phyloP scores from a whole-genome alignment of 2,888 invertebrate species.

The Morpho deidamia region DNA sequence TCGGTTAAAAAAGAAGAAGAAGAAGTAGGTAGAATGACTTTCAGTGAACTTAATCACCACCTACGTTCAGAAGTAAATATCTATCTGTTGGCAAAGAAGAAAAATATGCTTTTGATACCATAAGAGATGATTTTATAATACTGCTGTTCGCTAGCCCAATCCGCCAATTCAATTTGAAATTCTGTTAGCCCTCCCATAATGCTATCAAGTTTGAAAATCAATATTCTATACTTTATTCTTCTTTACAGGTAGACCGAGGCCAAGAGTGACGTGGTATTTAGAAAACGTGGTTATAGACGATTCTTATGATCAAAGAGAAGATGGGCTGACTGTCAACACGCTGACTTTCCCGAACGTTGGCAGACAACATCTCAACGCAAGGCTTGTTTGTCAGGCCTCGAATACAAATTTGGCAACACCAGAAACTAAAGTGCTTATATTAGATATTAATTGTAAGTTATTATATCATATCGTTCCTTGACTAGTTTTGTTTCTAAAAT shows the following conservation, averaged over 20 bases:
- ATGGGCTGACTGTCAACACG: slow-evolving; percentile 87
- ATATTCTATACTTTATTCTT: background rate
- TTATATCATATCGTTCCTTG: background rate
- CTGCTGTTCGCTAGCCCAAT: no score
- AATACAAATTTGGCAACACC: slow-evolving; percentile 91
- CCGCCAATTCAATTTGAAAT: no score
- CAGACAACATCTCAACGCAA: slow-evolving; percentile 88
- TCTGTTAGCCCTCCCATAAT: no score
- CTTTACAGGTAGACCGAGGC: slow-evolving; percentile 83
- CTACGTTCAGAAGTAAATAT: no score
- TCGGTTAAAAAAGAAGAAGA: no score
- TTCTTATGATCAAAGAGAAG: slow-evolving; percentile 83
- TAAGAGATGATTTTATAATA: no score
- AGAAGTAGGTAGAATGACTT: no score
- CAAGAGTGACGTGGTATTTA: slow-evolving; percentile 90
- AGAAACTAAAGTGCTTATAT: slow-evolving; percentile 85
- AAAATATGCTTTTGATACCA: no score
- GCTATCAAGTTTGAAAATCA: background rate
- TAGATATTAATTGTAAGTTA: slow-evolving; percentile 92
- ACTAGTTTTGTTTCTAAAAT: background rate
- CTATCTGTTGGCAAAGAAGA: no score
- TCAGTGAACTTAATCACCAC: no score
- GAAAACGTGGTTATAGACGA: slow-evolving; percentile 92
- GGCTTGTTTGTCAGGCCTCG: slow-evolving; percentile 91
- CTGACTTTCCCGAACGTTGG: slow-evolving; percentile 89